A percentile compares a stretch with the other conserved stretches of the same genome.
These are phyloP conservation scores for Grus americana DNA, from an alignment of 2,113 vertebrate genomes.

Conservation along the genomic window DNA sequence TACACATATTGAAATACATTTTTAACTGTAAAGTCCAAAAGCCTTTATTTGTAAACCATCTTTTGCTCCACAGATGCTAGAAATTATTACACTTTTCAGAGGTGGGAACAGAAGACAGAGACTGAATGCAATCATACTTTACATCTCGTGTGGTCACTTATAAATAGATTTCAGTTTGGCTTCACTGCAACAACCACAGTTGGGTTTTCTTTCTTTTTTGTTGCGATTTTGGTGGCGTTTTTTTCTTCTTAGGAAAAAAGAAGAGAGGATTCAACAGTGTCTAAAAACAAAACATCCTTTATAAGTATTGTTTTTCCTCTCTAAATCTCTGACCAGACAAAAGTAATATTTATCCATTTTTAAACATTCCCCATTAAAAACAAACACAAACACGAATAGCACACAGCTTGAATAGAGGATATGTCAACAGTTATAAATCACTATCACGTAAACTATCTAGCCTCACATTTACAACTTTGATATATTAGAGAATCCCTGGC, in stretches of 20 bases:
- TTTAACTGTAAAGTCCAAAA: background rate
- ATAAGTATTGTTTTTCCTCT: background rate
- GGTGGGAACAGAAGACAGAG: background rate
- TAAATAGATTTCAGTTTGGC: background rate
- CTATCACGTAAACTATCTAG: background rate
- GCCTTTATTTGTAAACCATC: background rate
- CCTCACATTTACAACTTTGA: background rate
- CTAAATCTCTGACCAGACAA: background rate
- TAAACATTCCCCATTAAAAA: constrained; percentile 38
- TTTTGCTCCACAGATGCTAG: background rate
- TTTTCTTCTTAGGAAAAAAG: background rate
- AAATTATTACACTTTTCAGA: background rate
- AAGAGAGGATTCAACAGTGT: background rate
- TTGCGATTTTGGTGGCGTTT: background rate
- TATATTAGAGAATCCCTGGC: background rate
- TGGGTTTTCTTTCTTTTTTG: background rate
- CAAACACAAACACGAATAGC: constrained; percentile 39
- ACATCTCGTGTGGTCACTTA: background rate
- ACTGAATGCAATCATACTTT: background rate
- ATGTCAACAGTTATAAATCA: constrained; percentile 34
- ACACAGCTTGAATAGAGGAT: constrained; percentile 8
- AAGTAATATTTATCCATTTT: constrained; percentile 50
- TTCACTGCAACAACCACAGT: background rate
- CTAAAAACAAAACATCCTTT: constrained; percentile 21
- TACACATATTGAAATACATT: background rate